Conservation (phyloP, 1,140 invertebrate genomes). For the Apolygus lucorum region DNA sequence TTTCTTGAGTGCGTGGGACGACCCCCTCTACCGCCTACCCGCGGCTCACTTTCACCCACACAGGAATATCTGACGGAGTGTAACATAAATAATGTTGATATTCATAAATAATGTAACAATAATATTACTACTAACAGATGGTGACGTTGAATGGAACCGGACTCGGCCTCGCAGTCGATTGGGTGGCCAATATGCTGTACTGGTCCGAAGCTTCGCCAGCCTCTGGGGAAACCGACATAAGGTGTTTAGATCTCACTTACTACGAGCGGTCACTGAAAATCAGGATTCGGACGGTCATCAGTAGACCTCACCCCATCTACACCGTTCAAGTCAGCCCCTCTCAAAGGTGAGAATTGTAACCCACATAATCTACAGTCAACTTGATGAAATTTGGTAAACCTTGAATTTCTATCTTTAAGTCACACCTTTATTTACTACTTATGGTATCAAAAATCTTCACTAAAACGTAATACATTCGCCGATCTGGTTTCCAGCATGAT, state of each 20-base stretch:
- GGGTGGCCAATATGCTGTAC: constrained; percentile 73
- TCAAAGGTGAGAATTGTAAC: constrained; percentile 38
- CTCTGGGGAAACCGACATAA: constrained; percentile 12
- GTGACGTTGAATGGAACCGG: constrained; percentile 55
- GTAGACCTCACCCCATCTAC: constrained; percentile 40
- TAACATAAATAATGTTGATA: no score
- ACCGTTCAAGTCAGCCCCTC: constrained; percentile 63
- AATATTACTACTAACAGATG: background rate
- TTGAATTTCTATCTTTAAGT: no score
- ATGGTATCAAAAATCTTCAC: no score
- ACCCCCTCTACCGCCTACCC: no score
- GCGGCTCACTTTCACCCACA: no score
- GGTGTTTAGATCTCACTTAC: constrained; percentile 21
- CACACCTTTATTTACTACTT: no score
- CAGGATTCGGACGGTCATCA: constrained; percentile 21
- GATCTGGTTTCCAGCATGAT: constrained; percentile 51
- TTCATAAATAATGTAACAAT: no score
- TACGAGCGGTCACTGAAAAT: constrained; percentile 10
- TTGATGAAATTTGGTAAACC: no score
- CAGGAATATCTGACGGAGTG: no score
- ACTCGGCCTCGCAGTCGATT: constrained; percentile 66
- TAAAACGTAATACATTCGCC: background rate
- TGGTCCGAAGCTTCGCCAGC: constrained; percentile 51
- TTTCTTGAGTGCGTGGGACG: no score
- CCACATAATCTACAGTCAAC: no score